These are phyloP conservation scores for Origma solitaria DNA, from an alignment of 2,113 vertebrate genomes.

Conservation along the genomic window DNA sequence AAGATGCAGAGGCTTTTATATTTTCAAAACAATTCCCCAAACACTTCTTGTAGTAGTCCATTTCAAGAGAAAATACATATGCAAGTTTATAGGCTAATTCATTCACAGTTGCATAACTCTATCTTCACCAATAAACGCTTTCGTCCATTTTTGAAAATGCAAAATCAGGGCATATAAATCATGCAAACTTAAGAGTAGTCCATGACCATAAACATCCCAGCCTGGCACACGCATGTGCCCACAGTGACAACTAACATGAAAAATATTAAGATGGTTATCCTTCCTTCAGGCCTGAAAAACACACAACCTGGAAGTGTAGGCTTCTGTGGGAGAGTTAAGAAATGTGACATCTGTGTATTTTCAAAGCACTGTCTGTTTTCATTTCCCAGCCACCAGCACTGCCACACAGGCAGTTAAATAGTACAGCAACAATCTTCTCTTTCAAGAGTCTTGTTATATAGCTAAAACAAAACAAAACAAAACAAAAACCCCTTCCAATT, in stretches of 20 bases:
- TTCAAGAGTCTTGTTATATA: not conserved
- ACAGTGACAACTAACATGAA: not conserved
- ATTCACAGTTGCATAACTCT: not conserved
- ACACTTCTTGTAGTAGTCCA: not conserved
- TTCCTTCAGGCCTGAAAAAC: not conserved
- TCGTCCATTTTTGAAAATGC: not conserved
- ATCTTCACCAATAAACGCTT: not conserved
- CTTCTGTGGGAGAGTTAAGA: not conserved
- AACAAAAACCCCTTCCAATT: not conserved
- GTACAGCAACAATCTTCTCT: not conserved
- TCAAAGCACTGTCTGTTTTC: not conserved
- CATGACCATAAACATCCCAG: too few relatives aligned
- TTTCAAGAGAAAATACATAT: not conserved
- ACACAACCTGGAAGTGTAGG: rapidly evolving
- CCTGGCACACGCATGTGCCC: not conserved
- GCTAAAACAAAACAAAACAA: not conserved
- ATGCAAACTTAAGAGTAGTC: not conserved
- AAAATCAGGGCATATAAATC: not conserved
- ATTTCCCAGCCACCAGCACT: not conserved
- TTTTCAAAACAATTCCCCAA: not conserved
- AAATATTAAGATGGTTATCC: not conserved
- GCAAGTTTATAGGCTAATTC: not conserved
- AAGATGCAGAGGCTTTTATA: not conserved
- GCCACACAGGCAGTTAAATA: not conserved
- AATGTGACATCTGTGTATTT: not conserved